Evolutionary conservation across 2,888 invertebrate genomes (phyloP).

Genomic region (Drosophila multiciliata): DNA sequence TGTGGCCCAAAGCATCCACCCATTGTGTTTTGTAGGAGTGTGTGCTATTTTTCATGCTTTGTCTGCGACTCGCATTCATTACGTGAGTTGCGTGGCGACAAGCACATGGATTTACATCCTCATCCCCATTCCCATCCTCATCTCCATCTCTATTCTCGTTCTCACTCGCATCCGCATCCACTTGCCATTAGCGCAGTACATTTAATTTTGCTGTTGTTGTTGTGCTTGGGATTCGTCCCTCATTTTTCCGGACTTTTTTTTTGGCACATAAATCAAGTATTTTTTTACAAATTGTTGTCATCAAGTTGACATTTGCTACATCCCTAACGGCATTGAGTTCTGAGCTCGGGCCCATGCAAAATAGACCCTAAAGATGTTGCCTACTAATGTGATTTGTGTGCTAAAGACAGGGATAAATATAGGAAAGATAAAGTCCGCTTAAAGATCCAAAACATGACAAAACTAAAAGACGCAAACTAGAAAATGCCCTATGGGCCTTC

Average conservation of each 20-base stretch:
- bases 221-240: slow-evolving; percentile 1
- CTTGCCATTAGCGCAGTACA: slow-evolving; percentile 67
- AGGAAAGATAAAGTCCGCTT: slow-evolving; percentile 6
- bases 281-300: slow-evolving; percentile 81
- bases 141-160: not conserved
- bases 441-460: not conserved
- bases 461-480: not conserved
- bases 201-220: slow-evolving; percentile 62
- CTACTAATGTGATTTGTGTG: slow-evolving; percentile 54
- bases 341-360: slow-evolving; percentile 46
- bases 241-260: slow-evolving; percentile 32
- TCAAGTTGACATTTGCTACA: slow-evolving; percentile 78
- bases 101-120: slow-evolving; percentile 38
- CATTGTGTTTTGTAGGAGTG: slow-evolving; percentile 25
- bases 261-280: slow-evolving; percentile 75
- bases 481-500: not conserved
- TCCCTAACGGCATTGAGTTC: slow-evolving; percentile 66
- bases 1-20: slow-evolving; percentile 4
- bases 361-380: slow-evolving; percentile 15
- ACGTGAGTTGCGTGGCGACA: slow-evolving; percentile 73
- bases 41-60: slow-evolving; percentile 66
- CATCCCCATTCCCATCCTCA: not conserved
- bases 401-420: not conserved
- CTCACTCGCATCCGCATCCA: slow-evolving; percentile 16
- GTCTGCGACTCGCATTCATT: slow-evolving; percentile 70